Conservation (phyloP, 1,140 invertebrate species). For the Mya arenaria region DNA sequence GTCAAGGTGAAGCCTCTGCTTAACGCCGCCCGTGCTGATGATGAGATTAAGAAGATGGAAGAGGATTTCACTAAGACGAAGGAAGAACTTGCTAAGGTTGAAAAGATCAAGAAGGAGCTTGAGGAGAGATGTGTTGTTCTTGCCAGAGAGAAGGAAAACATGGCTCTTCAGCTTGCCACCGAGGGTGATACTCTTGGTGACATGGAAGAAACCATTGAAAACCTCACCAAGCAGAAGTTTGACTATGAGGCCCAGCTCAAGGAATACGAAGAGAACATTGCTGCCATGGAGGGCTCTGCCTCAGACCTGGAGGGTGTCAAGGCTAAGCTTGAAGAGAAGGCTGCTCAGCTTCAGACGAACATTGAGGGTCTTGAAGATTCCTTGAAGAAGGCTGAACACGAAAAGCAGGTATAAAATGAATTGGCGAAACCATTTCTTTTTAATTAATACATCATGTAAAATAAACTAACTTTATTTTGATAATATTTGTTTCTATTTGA, state of each 20-base stretch:
- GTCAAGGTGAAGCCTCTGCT: constrained; percentile 98
- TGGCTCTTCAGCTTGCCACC: constrained; percentile 92
- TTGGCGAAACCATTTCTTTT: too few species aligned
- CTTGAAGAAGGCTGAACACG: constrained; percentile 92
- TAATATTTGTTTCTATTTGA: too few species aligned
- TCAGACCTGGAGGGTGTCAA: constrained; percentile 94
- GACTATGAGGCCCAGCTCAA: constrained; percentile 97
- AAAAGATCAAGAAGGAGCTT: constrained; percentile 97
- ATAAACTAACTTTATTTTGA: too few species aligned
- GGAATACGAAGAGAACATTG: constrained; percentile 96
- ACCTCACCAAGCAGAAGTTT: constrained; percentile 96
- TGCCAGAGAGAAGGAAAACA: constrained; percentile 94
- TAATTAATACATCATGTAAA: too few species aligned
- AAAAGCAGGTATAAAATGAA: constrained; percentile 88
- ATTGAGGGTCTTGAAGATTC: constrained; percentile 95
- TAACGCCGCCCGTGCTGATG: constrained; percentile 98
- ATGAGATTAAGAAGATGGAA: constrained; percentile 98
- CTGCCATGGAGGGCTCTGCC: constrained; percentile 96
- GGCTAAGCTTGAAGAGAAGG: constrained; percentile 97
- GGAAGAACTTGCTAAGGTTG: constrained; percentile 95
- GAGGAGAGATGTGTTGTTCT: constrained; percentile 93
- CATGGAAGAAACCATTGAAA: constrained; percentile 93
- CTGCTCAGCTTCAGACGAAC: constrained; percentile 95
- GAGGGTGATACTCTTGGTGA: constrained; percentile 84
- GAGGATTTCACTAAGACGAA: constrained; percentile 96